These are phyloP conservation scores for Acromyrmex charruanus DNA, from an alignment of 1,140 invertebrate species.

Conservation along the genomic window DNA sequence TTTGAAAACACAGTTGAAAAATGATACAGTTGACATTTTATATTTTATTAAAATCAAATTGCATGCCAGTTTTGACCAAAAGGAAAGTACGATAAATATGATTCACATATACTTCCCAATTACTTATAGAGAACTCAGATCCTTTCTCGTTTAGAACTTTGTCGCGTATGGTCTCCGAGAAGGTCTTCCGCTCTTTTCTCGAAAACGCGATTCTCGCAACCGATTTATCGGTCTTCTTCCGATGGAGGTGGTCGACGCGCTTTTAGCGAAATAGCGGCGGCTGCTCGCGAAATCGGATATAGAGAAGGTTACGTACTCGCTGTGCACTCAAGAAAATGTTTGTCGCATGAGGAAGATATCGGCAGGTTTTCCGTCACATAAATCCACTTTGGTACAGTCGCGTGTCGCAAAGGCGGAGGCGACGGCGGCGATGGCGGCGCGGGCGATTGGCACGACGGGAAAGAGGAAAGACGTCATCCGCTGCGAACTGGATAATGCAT, in stretches of 20 bases:
- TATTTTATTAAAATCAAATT: background rate
- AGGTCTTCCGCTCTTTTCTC: background rate
- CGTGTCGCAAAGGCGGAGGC: background rate
- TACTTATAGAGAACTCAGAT: background rate
- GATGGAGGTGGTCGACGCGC: background rate
- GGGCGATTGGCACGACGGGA: background rate
- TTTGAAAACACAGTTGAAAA: background rate
- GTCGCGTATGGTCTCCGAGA: background rate
- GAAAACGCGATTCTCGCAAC: conserved; percentile 41
- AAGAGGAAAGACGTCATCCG: conserved; percentile 51
- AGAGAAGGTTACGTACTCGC: background rate
- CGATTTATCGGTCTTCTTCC: conserved; percentile 49
- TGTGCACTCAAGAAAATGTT: conserved; percentile 60
- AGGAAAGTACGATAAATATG: background rate
- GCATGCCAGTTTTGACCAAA: background rate
- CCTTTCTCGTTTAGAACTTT: conserved; percentile 11
- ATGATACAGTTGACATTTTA: background rate
- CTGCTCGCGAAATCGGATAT: conserved; percentile 45
- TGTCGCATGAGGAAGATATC: conserved; percentile 57
- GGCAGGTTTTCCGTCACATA: conserved; percentile 61
- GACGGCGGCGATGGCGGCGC: background rate
- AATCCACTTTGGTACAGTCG: conserved; percentile 61
- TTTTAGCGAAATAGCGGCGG: conserved; percentile 56
- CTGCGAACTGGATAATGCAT: conserved; percentile 50
- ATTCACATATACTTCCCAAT: conserved; percentile 4